These are phyloP conservation scores for Drosophila truncata DNA, from an alignment of 1,140 invertebrate species.

Conservation along the genomic window DNA sequence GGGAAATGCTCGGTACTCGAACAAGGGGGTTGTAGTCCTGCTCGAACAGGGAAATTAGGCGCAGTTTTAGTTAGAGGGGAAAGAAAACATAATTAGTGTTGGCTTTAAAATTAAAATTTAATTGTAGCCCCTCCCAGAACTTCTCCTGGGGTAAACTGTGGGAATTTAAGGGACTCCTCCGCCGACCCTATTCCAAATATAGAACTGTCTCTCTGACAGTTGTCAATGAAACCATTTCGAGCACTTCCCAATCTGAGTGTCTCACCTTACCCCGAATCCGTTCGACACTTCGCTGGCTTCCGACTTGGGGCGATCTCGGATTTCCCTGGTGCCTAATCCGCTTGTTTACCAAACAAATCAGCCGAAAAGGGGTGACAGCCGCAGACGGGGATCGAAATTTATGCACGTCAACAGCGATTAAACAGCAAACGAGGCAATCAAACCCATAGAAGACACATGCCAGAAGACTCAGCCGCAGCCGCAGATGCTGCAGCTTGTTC, in stretches of 20 bases:
- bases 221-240: slow-evolving; percentile 61
- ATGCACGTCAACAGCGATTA: slow-evolving; percentile 76
- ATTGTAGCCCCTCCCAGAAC: slow-evolving; percentile 41
- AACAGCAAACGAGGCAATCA: slow-evolving; percentile 58
- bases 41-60: slow-evolving; percentile 50
- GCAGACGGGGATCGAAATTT: slow-evolving; percentile 44
- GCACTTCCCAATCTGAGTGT: slow-evolving; percentile 53
- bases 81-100: slow-evolving; percentile 64
- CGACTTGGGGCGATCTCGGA: slow-evolving; percentile 52
- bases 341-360: slow-evolving; percentile 77
- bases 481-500: slow-evolving; percentile 25
- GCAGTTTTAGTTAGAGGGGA: slow-evolving; percentile 28
- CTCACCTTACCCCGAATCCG: slow-evolving; percentile 64
- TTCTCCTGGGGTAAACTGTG: slow-evolving; percentile 52
- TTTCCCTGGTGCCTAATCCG: slow-evolving; percentile 68
- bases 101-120: slow-evolving; percentile 70
- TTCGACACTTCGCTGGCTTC: slow-evolving; percentile 59
- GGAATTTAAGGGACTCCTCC: slow-evolving; percentile 12
- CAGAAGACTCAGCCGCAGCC: slow-evolving; percentile 20
- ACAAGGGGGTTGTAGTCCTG: slow-evolving; percentile 30
- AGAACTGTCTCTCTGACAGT: slow-evolving; percentile 62
- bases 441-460: slow-evolving; percentile 57
- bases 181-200: slow-evolving; percentile 25
- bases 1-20: not conserved
- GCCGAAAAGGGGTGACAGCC: slow-evolving; percentile 54